Evolutionary conservation across 2,888 invertebrate genomes (phyloP).

Genomic region (Lithosia quadra): DNA sequence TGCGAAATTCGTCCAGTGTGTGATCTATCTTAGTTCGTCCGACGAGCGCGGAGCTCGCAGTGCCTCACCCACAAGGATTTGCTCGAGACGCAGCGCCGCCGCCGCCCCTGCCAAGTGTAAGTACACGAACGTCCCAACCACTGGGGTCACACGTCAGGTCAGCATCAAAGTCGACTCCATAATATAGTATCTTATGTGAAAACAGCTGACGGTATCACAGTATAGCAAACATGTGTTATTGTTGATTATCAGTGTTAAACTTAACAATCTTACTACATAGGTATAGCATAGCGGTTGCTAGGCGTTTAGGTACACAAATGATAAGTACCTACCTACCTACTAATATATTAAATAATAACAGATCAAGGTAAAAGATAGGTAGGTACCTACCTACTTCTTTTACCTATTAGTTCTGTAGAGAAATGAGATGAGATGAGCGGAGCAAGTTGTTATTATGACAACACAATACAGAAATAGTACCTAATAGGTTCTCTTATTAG

Average conservation of each 20-base stretch:
- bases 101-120: slow-evolving; percentile 1
- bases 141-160: background rate
- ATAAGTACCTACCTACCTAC: too few relatives aligned
- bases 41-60: slow-evolving; percentile 13
- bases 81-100: slow-evolving; percentile 9
- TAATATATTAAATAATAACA: too few relatives aligned
- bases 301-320: background rate
- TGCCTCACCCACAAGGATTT: slow-evolving; percentile 12
- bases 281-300: too few relatives aligned
- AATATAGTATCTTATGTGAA: background rate
- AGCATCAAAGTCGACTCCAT: background rate
- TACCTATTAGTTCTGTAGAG: too few relatives aligned
- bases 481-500: too few relatives aligned
- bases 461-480: too few relatives aligned
- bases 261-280: too few relatives aligned
- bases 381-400: too few relatives aligned
- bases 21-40: slow-evolving; percentile 13
- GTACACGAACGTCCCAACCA: slow-evolving; percentile 9
- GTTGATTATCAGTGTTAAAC: background rate
- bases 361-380: too few relatives aligned
- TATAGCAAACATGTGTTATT: too few relatives aligned
- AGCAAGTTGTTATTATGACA: too few relatives aligned
- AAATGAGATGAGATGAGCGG: too few relatives aligned
- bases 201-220: background rate
- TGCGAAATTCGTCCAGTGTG: slow-evolving; percentile 26